Base-by-base conservation (phyloP, 2,888 invertebrate species). In the Diarsia mendica region DNA sequence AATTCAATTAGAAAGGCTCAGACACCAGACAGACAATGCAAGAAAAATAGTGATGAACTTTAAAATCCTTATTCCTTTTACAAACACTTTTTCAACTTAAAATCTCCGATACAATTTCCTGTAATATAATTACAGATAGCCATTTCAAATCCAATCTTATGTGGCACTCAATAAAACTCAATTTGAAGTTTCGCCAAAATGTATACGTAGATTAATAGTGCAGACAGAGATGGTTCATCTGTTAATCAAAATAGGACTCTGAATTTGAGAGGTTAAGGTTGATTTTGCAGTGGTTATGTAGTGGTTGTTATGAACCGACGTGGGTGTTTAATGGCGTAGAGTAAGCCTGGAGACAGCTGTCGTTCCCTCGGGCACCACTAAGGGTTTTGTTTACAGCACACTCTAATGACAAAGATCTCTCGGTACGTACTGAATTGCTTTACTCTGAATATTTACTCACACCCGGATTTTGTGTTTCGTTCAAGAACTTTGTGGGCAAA, bases 311-410 rank as follows among this genome's bases (percentile, higher is more conserved):
- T 86, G 88, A 86, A 88, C 86, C 89, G 53, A 89, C 92, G 95
- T 95, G 94, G 94, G 95, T 94, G 95, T 95, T 95, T 95, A 95
- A 95, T 94, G 91, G 92, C 82, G 89, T 89, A 89, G 88, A 88
- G 83, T 91, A 93, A 94, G 95, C 93, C 92, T 96, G 96, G 92
- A 89, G 94, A 94, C 96, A 96, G 96, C 96, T 96, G 96, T 95
- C 93, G 93, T 78, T 93, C 95, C 94, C 95, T 89, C 88, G 92
- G 93, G 94, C 91, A 90, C 89, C 90, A 89, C 93, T 92, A 91
- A 91, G 93, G 92, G 94, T 92, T 94, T 95, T 96, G 95, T 95
- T 95, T 96, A 96, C 95, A 92, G 91, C 91, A 90, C 87, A 87
- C 90, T 92, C 93, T 95, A 94, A 95, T 95, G 94, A 94, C 93